Evolutionary conservation across 2,888 invertebrate genomes (phyloP).

Genomic region (Drosophila peninsularis): DNA sequence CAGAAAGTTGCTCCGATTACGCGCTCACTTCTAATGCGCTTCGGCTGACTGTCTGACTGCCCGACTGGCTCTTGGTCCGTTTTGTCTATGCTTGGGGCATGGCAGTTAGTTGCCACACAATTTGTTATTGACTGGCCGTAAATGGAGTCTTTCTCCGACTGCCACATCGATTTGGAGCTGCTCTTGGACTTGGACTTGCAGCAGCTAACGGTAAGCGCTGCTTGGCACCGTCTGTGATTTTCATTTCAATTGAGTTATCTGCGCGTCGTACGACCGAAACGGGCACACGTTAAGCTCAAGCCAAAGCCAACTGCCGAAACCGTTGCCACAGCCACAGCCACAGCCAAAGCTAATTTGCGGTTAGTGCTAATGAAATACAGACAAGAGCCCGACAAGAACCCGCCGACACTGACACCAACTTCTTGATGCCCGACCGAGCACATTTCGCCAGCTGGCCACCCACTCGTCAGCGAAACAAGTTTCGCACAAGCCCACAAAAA

Average conservation of each 20-base stretch:
- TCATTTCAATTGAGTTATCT: conserved; percentile 80
- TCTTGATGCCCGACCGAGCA: conserved; percentile 29
- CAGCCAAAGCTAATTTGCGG: conserved; percentile 65
- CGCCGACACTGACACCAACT: conserved; percentile 23
- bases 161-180: conserved; percentile 25
- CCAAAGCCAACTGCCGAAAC: conserved; percentile 12
- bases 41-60: conserved; percentile 22
- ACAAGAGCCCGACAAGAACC: conserved; percentile 29
- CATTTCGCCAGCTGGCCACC: conserved; percentile 64
- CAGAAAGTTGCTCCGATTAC: conserved; percentile 67
- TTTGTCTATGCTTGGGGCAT: conserved; percentile 41
- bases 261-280: conserved; percentile 35
- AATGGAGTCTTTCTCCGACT: conserved; percentile 40
- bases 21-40: conserved; percentile 62
- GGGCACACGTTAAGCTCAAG: conserved; percentile 45
- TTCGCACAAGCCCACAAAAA: conserved; percentile 20
- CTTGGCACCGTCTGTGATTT: conserved; percentile 61
- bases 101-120: conserved; percentile 57
- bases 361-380: conserved; percentile 68
- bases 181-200: conserved; percentile 34
- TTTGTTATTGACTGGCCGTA: conserved; percentile 62
- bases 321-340: conserved; percentile 9
- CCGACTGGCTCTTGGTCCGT: conserved; percentile 16
- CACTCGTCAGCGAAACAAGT: conserved; percentile 70
- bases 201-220: conserved; percentile 51